A percentile compares a stretch with the other conserved stretches of the same genome.
phyloP scores from a whole-genome alignment of 2,113 vertebrate genomes.

The Oenanthe oenanthe region DNA sequence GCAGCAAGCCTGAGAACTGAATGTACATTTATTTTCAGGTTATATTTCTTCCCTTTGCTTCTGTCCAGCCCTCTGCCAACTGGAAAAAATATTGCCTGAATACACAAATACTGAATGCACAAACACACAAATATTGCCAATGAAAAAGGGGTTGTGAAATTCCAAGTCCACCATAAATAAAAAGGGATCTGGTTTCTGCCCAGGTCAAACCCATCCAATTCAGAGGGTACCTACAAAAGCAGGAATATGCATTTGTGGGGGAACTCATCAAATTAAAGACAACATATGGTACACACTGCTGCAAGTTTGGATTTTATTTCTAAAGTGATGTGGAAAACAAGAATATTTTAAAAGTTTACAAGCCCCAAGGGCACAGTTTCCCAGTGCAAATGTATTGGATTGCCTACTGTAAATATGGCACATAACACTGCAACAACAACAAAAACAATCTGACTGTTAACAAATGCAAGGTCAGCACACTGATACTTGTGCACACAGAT shows the following conservation, averaged over 20 bases:
- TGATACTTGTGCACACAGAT: slow-evolving; percentile 16
- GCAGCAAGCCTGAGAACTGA: not conserved
- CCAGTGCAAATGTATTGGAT: not conserved
- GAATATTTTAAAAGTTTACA: slow-evolving; percentile 30
- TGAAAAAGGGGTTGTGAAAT: not conserved
- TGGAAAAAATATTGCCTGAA: not conserved
- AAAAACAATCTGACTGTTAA: slow-evolving; percentile 12
- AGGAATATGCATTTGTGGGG: not conserved
- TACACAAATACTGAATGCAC: not conserved
- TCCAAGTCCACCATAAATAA: not conserved
- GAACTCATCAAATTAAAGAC: not conserved
- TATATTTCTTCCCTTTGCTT: not conserved
- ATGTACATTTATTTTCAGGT: not conserved
- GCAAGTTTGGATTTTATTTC: not conserved
- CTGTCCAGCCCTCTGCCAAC: not conserved
- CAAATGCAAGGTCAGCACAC: slow-evolving; percentile 53
- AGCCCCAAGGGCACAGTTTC: not conserved
- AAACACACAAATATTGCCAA: not conserved
- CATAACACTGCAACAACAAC: slow-evolving; percentile 3
- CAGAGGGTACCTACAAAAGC: not conserved
- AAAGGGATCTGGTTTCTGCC: not conserved
- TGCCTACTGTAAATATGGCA: slow-evolving; percentile 45
- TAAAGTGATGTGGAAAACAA: not conserved
- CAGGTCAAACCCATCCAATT: not conserved
- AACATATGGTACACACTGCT: not conserved